A percentile compares a stretch with the other conserved stretches of the same genome.
phyloP scores from a whole-genome alignment of 2,888 invertebrate genomes.

The Tiphia femorata region DNA sequence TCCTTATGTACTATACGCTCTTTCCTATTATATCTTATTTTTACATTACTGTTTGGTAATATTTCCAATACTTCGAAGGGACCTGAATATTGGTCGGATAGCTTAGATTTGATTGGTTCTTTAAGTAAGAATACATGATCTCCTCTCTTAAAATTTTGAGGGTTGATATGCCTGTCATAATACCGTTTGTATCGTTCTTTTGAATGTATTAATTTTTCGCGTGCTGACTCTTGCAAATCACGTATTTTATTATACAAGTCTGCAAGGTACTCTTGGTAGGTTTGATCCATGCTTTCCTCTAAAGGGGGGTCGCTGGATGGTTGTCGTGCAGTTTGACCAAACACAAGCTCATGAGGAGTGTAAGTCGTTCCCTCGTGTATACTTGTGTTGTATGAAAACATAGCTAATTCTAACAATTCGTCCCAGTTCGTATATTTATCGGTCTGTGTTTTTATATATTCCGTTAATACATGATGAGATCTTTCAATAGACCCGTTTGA shows the following conservation, averaged over 20 bases:
- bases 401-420: not conserved
- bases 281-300: not conserved
- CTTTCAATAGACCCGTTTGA: too few relatives aligned
- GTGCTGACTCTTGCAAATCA: not conserved
- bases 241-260: not conserved
- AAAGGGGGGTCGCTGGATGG: slow-evolving; percentile 1
- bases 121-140: slow-evolving; percentile 3
- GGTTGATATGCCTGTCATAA: slow-evolving; percentile 4
- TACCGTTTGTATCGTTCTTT: slow-evolving; percentile 1
- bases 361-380: not conserved
- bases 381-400: not conserved
- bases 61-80: not conserved
- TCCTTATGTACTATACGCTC: too few relatives aligned
- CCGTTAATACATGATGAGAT: slow-evolving; percentile 9
- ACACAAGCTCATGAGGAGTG: not conserved
- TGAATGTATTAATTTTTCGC: not conserved
- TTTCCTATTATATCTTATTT: slow-evolving; percentile 9
- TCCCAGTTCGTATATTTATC: not conserved
- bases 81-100: not conserved
- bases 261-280: not conserved
- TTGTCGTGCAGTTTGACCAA: not conserved
- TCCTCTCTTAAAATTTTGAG: not conserved
- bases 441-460: not conserved
- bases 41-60: not conserved
- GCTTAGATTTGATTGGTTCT: not conserved